Percentiles rank a stretch among this genome's conserved stretches.
phyloP scores from a whole-genome alignment of 30 jellyfish, hydroid and myxozoan species.

The Aurelia sp. region DNA sequence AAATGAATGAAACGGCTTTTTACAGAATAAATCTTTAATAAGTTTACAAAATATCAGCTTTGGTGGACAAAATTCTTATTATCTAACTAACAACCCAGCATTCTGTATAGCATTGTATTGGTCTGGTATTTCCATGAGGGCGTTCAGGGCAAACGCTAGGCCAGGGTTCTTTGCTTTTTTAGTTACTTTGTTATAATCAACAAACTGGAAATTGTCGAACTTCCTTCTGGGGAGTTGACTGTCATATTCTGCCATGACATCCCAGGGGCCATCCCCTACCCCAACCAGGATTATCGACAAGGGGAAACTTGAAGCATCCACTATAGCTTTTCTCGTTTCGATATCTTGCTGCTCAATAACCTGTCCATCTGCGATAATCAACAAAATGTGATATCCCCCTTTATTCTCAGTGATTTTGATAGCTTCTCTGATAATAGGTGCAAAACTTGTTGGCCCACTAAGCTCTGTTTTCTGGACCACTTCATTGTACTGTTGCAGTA shows the following conservation, averaged over 20 bases:
- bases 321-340: conserved; percentile 75
- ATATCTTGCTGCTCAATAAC: conserved; percentile 82
- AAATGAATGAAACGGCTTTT: too few relatives aligned
- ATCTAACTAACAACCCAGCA: conserved; percentile 54
- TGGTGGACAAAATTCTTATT: not conserved
- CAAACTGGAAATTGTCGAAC: conserved; percentile 92
- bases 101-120: conserved; percentile 75
- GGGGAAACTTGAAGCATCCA: conserved; percentile 80
- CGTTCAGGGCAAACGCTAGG: conserved; percentile 82
- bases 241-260: conserved; percentile 82
- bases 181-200: conserved; percentile 68
- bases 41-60: conserved; percentile 12
- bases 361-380: conserved; percentile 91
- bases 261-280: conserved; percentile 98
- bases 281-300: conserved; percentile 90
- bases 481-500: conserved; percentile 58
- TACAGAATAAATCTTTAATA: conserved; percentile 25
- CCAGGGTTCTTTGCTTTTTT: conserved; percentile 74
- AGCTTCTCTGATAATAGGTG: conserved; percentile 82
- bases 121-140: conserved; percentile 95
- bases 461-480: conserved; percentile 73
- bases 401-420: conserved; percentile 46
- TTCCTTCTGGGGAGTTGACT: conserved; percentile 74
- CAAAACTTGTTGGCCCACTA: conserved; percentile 94
- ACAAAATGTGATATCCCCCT: conserved; percentile 68